Percentiles rank a stretch among this genome's conserved stretches.
phyloP scores from a whole-genome alignment of 2,797 vertebrate genomes.

The Loris lydekkerianus region DNA sequence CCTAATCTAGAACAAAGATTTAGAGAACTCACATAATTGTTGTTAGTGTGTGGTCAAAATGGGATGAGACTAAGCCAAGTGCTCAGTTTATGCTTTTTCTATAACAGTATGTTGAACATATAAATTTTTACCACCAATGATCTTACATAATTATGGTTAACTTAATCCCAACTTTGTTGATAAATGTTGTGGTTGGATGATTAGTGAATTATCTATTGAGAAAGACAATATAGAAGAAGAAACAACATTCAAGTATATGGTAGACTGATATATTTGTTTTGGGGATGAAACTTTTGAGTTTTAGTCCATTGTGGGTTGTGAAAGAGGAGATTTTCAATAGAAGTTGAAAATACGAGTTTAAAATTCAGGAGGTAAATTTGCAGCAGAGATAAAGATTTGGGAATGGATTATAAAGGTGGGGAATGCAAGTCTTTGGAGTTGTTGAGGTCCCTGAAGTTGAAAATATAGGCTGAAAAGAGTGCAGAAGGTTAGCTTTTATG shows the following conservation, averaged over 20 bases:
- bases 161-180: neutral
- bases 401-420: neutral
- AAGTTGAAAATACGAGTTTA: conserved; percentile 13
- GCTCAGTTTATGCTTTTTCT: neutral
- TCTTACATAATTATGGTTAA: neutral
- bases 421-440: neutral
- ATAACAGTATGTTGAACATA: neutral
- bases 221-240: neutral
- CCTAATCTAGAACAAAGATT: neutral
- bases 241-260: neutral
- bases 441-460: neutral
- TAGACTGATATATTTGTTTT: neutral
- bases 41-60: neutral
- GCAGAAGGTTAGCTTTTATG: fast-evolving
- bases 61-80: neutral
- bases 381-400: neutral
- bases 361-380: neutral
- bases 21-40: neutral
- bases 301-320: neutral
- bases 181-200: neutral
- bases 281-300: neutral
- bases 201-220: neutral
- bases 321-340: neutral
- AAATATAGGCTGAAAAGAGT: neutral
- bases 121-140: neutral